Conservation (phyloP, 2,113 vertebrate species). For the Macroglossus sobrinus region DNA sequence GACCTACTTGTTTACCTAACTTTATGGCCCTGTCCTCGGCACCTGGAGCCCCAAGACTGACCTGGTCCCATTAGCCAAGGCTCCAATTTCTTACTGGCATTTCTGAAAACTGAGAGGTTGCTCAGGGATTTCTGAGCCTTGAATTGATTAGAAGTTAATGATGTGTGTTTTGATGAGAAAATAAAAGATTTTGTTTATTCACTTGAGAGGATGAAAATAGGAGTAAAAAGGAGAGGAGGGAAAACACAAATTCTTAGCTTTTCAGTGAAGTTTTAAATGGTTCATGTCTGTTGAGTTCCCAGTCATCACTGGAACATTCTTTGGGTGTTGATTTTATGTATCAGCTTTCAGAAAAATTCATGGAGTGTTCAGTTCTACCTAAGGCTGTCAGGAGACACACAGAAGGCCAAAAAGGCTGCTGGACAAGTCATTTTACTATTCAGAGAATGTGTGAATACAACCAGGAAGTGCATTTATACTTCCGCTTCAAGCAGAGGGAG, state of each 20-base stretch:
- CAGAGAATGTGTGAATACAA: background rate
- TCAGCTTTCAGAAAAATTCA: constrained; percentile 68
- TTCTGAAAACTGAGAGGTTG: constrained; percentile 81
- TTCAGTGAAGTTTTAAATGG: constrained; percentile 75
- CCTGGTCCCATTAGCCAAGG: constrained; percentile 71
- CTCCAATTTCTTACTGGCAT: constrained; percentile 75
- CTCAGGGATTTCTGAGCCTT: constrained; percentile 82
- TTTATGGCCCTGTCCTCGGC: constrained; percentile 67
- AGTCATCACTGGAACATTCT: constrained; percentile 62
- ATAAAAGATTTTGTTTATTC: constrained; percentile 78
- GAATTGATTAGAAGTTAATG: constrained; percentile 85
- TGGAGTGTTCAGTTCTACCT: constrained; percentile 49
- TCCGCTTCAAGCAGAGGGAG: background rate
- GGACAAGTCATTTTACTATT: constrained; percentile 13
- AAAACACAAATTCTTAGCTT: constrained; percentile 76
- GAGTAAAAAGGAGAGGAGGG: constrained; percentile 56
- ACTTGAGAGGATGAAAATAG: constrained; percentile 77
- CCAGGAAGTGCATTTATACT: constrained; percentile 21
- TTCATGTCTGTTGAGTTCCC: constrained; percentile 67
- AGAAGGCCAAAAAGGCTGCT: constrained; percentile 13
- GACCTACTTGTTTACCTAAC: constrained; percentile 5
- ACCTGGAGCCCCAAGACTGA: constrained; percentile 77
- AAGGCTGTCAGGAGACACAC: background rate
- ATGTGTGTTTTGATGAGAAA: constrained; percentile 83
- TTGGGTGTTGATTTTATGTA: constrained; percentile 73